phyloP scores from a whole-genome alignment of 2,797 vertebrate species.

The Enteromius afrohamiltoni region DNA sequence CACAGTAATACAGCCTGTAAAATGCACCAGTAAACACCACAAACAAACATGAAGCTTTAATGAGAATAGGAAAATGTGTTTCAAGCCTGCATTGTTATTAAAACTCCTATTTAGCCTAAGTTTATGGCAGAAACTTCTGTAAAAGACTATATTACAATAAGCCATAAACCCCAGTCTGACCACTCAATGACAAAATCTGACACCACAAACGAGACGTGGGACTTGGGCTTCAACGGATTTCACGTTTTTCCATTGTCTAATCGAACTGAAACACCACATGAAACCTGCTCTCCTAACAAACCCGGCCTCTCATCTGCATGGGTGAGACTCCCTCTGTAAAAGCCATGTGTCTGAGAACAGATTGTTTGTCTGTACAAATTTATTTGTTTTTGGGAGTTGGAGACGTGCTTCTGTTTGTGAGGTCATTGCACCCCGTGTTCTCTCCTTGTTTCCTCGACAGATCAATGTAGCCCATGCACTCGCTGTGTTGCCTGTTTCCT shows the following conservation, averaged over 20 bases:
- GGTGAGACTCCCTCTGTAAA: slow-evolving; percentile 45
- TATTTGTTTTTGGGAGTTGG: slow-evolving; percentile 53
- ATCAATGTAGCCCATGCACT: slow-evolving; percentile 39
- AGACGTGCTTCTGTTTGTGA: slow-evolving; percentile 48
- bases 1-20: slow-evolving; percentile 36
- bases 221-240: neutral
- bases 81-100: slow-evolving; percentile 45
- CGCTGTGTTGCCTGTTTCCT: slow-evolving; percentile 40
- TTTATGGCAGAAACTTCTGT: slow-evolving; percentile 39
- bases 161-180: slow-evolving; percentile 38
- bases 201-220: slow-evolving; percentile 20
- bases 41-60: slow-evolving; percentile 46
- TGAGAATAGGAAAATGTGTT: slow-evolving; percentile 45
- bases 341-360: slow-evolving; percentile 38
- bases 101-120: slow-evolving; percentile 31
- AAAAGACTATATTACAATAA: slow-evolving; percentile 38
- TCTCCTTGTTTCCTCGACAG: slow-evolving; percentile 36
- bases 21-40: slow-evolving; percentile 43
- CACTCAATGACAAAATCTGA: slow-evolving; percentile 35
- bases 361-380: slow-evolving; percentile 50
- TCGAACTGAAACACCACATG: slow-evolving; percentile 40
- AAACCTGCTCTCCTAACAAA: slow-evolving; percentile 37
- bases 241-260: slow-evolving; percentile 52
- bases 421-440: slow-evolving; percentile 44
- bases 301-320: slow-evolving; percentile 23